Percentiles rank a stretch among this genome's conserved stretches.
These are phyloP conservation scores for Beroe ovata DNA, from an alignment of 37 sponge, comb jelly and placozoan genomes.

Conservation along the genomic window DNA sequence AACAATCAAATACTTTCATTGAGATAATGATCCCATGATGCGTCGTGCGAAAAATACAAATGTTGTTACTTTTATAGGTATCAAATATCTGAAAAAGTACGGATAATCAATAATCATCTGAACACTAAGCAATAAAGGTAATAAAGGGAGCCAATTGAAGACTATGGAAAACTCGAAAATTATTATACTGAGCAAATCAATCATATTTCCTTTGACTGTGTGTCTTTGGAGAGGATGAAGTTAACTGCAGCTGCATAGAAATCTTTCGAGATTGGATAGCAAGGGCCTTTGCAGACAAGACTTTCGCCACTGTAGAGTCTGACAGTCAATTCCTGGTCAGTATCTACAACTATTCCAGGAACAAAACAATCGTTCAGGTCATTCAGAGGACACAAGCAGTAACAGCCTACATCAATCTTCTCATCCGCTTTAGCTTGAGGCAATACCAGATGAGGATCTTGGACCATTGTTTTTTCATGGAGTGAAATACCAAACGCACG, in stretches of 20 bases:
- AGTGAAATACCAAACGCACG: background rate
- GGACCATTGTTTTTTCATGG: constrained; percentile 16
- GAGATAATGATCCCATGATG: too few species aligned
- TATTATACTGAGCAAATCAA: too few species aligned
- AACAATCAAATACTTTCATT: too few species aligned
- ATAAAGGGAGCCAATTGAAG: too few species aligned
- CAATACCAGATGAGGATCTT: constrained; percentile 33
- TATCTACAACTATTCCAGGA: constrained; percentile 26
- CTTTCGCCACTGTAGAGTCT: background rate
- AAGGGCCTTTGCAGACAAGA: background rate
- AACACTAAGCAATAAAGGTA: too few species aligned
- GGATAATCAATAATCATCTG: too few species aligned
- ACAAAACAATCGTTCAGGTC: constrained; percentile 22
- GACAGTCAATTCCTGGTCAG: background rate
- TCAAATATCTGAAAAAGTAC: too few species aligned
- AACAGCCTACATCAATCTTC: background rate
- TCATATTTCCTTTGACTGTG: too few species aligned
- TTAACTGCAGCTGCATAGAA: constrained; percentile 9
- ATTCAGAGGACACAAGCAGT: constrained; percentile 51
- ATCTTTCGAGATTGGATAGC: background rate
- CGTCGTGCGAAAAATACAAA: too few species aligned
- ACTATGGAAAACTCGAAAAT: too few species aligned
- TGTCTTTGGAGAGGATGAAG: constrained; percentile 2
- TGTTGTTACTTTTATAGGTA: too few species aligned
- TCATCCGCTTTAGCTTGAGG: background rate